These are phyloP conservation scores for Burhinus bistriatus DNA, from an alignment of 2,113 vertebrate species.

Conservation along the genomic window DNA sequence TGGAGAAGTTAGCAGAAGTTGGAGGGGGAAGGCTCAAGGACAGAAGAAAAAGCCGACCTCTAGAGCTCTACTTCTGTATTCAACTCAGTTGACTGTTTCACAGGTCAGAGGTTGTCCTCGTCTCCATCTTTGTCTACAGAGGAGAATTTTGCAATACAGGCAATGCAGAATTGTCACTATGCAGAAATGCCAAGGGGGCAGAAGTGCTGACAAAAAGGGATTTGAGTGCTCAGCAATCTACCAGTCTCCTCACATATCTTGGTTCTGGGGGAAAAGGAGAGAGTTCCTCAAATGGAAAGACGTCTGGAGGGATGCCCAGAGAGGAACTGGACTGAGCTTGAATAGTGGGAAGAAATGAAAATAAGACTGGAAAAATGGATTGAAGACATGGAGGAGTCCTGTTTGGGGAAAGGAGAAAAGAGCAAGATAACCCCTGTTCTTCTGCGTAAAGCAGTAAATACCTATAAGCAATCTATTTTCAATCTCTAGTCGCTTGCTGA, in stretches of 20 bases:
- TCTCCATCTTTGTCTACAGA: neutral
- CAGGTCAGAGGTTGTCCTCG: neutral
- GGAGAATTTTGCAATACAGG: neutral
- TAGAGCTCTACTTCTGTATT: neutral
- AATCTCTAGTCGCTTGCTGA: neutral
- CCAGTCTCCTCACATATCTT: neutral
- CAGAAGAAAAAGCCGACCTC: neutral
- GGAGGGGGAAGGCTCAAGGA: neutral
- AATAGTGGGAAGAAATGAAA: neutral
- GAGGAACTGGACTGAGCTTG: neutral
- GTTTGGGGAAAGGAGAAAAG: neutral
- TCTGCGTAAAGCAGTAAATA: neutral
- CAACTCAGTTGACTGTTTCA: neutral
- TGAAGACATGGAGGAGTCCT: neutral
- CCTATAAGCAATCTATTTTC: neutral
- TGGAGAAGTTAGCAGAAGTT: neutral
- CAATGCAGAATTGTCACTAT: neutral
- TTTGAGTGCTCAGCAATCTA: neutral
- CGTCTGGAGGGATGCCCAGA: neutral
- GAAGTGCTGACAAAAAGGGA: neutral
- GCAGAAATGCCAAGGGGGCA: neutral
- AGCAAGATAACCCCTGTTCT: neutral
- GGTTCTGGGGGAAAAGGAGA: neutral
- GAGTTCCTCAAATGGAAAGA: neutral
- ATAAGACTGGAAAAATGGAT: neutral